Evolutionary conservation across 1,140 invertebrate species (phyloP), one percentile per base, ranked within the genome.

Genomic region (Hypothenemus hampei): DNA sequence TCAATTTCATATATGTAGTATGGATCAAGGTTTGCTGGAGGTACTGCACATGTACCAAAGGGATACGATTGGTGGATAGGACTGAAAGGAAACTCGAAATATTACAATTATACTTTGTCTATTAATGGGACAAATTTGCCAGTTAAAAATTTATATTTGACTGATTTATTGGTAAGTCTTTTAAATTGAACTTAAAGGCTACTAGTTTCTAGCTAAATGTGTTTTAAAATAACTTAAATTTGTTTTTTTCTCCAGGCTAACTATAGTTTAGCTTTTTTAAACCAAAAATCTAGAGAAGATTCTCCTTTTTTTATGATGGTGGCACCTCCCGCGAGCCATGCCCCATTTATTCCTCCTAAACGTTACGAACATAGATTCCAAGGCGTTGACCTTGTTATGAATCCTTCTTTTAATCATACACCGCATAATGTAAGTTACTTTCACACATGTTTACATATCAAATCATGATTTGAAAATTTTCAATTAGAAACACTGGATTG

Each of bases 81-180:
- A 1, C 73, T 92, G 13, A 77, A 87, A 43, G 89, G 89, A 13
- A 92, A 93, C 67, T 94, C 91, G 0, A 80, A 77, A 20, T 95
- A 95, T 72, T 94, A 92, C 66, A 83, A 93, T 72, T 95, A 92
- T 65, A 82, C 82, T 0, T 70, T 95, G n/a, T 91, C 88, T 2
- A 78, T 91, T 41, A 91, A 95, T 73, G 87, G 85, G 5, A 78
- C 78, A 0, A 75, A 74, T 36, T 75, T 77, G 37, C 77, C 82
- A 60, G 81, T 81, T 13, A 61, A 75, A n/a, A 71, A 75, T 21
- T 79, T 87, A 54, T 94, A 95, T 68, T 74, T 94, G 4, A 93
- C 91, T 4, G 88, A 93, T 76, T 78, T 92, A 50, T 82, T 95
- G 59, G 86, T 89, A 75, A 80, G 81, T 31, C 4, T 24, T 29